phyloP scores from a whole-genome alignment of 64 coral and sea anemone genomes.

The Pocillopora damicornis region DNA sequence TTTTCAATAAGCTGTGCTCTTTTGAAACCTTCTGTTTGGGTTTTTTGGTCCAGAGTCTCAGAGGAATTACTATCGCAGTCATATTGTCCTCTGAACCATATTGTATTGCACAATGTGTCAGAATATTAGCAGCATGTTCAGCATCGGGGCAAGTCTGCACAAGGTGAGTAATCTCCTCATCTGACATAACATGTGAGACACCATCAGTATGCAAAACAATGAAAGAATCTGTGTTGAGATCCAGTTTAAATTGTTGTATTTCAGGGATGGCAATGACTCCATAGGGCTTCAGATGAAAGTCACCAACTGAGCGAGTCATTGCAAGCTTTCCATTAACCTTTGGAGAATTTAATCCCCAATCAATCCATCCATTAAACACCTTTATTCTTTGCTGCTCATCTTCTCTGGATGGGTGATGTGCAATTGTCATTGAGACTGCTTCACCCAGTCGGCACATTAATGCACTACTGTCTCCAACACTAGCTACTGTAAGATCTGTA shows the following conservation, averaged over 20 bases:
- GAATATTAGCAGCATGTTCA: conserved; percentile 59
- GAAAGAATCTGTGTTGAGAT: conserved; percentile 76
- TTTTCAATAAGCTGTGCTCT: conserved; percentile 36
- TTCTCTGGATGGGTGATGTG: conserved; percentile 70
- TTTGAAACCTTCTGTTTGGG: conserved; percentile 6
- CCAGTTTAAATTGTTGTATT: conserved; percentile 50
- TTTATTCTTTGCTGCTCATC: conserved; percentile 84
- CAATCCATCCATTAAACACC: conserved; percentile 71
- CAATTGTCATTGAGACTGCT: conserved; percentile 55
- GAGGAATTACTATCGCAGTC: conserved; percentile 83
- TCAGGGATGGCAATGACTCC: conserved; percentile 91
- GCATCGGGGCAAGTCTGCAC: conserved; percentile 75
- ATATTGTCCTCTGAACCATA: conserved; percentile 93
- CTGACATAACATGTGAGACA: conserved; percentile 82
- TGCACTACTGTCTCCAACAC: conserved; percentile 83
- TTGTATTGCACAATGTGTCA: conserved; percentile 85
- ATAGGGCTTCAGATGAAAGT: conserved; percentile 90
- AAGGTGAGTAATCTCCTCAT: conserved; percentile 60
- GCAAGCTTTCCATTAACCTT: conserved; percentile 93
- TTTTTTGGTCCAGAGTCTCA: conserved; percentile 70
- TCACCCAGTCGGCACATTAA: conserved; percentile 73
- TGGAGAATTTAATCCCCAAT: conserved; percentile 52
- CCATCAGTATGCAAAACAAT: conserved; percentile 89
- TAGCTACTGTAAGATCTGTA: conserved; percentile 71
- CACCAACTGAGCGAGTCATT: conserved; percentile 93